These are phyloP conservation scores for Eupleurogrammus muticus DNA, from an alignment of 2,797 vertebrate species.

Conservation along the genomic window DNA sequence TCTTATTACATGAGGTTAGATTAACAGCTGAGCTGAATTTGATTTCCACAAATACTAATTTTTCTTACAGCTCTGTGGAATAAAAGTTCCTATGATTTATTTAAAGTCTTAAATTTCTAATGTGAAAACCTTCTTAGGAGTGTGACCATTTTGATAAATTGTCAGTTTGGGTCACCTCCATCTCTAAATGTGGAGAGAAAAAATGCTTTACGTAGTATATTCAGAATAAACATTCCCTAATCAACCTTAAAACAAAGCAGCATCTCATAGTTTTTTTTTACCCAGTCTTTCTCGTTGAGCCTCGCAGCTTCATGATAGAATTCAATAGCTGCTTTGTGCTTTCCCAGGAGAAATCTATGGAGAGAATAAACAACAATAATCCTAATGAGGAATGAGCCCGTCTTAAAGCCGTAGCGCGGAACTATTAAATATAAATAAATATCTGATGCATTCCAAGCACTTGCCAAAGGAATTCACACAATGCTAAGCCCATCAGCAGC, in stretches of 20 bases:
- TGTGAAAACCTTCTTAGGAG: background rate
- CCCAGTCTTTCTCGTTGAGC: constrained; percentile 95
- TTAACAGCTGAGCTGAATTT: constrained; percentile 12
- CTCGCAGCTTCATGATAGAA: constrained; percentile 94
- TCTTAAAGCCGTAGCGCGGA: background rate
- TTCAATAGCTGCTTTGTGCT: constrained; percentile 96
- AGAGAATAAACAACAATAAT: constrained; percentile 58
- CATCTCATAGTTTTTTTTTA: constrained; percentile 71
- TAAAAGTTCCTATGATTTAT: constrained; percentile 5
- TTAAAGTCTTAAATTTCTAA: constrained; percentile 15
- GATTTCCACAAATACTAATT: constrained; percentile 30
- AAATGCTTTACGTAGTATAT: constrained; percentile 11
- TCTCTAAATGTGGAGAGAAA: too few species aligned
- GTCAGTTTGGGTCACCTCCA: constrained; percentile 14
- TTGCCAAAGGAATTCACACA: too few species aligned
- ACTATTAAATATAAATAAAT: too few species aligned
- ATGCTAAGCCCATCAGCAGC: too few species aligned
- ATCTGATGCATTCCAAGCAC: too few species aligned
- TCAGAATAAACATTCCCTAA: constrained; percentile 14
- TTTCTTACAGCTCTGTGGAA: constrained; percentile 23
- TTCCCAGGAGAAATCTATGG: constrained; percentile 96
- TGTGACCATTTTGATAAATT: constrained; percentile 22
- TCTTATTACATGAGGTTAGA: constrained; percentile 34
- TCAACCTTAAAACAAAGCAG: constrained; percentile 27
- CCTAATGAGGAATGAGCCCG: constrained; percentile 27